These are phyloP conservation scores for Limosa lapponica DNA, from an alignment of 2,797 vertebrate species.

Conservation along the genomic window DNA sequence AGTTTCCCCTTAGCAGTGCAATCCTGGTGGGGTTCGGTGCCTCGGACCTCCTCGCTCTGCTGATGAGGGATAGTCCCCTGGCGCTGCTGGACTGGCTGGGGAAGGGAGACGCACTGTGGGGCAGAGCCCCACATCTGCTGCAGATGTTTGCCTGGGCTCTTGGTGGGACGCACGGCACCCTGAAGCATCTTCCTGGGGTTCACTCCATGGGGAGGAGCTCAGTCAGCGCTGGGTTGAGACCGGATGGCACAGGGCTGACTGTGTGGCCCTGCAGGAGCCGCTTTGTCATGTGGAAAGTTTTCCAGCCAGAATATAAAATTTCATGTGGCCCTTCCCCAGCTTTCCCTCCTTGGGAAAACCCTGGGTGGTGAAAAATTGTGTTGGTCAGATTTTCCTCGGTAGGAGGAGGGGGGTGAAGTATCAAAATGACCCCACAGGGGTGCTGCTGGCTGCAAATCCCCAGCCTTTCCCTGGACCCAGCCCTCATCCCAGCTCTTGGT, in stretches of 20 bases:
- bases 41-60: neutral
- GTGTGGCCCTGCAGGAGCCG: neutral
- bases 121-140: neutral
- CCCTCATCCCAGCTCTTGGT: rapidly evolving
- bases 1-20: neutral
- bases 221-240: neutral
- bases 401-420: neutral
- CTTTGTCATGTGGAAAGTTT: neutral
- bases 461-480: neutral
- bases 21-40: neutral
- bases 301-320: neutral
- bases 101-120: rapidly evolving
- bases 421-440: neutral
- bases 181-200: neutral
- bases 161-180: neutral
- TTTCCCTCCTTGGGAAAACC: neutral
- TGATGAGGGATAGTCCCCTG: rapidly evolving
- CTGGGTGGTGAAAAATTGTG: neutral
- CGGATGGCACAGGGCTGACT: neutral
- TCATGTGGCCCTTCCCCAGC: neutral
- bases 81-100: neutral
- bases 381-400: neutral
- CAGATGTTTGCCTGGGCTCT: neutral
- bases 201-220: neutral
- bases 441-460: neutral